These are phyloP conservation scores for Blennius ocellaris DNA, from an alignment of 2,113 vertebrate genomes.

Conservation along the genomic window DNA sequence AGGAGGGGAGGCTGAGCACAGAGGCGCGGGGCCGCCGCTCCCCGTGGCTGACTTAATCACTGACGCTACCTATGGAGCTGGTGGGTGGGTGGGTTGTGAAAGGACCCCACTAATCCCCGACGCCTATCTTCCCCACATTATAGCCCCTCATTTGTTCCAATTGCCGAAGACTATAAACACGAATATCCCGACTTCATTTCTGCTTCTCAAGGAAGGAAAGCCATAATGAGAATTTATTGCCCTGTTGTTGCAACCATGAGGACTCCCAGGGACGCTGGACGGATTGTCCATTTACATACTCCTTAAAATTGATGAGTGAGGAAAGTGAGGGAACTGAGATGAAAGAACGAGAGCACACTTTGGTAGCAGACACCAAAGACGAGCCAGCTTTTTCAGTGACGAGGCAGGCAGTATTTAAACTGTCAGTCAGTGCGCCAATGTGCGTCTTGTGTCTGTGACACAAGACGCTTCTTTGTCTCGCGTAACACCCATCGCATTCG, in stretches of 20 bases:
- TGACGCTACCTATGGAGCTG: conserved; percentile 53
- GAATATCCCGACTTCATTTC: conserved; percentile 67
- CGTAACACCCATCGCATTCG: conserved; percentile 45
- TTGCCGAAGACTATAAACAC: conserved; percentile 72
- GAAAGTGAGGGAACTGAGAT: conserved; percentile 57
- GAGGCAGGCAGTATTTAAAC: conserved; percentile 59
- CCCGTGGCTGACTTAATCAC: conserved; percentile 71
- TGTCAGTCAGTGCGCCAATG: conserved; percentile 37
- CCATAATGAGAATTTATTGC: conserved; percentile 80
- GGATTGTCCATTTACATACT: conserved; percentile 65
- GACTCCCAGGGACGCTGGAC: conserved; percentile 53
- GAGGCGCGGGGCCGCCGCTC: conserved; percentile 45
- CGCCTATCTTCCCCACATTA: conserved; percentile 58
- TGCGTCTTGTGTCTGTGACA: conserved; percentile 40
- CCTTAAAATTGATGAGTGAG: conserved; percentile 69
- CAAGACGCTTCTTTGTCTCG: conserved; percentile 48
- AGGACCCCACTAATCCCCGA: conserved; percentile 47
- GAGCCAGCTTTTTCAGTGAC: conserved; percentile 68
- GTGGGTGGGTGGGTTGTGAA: conserved; percentile 1
- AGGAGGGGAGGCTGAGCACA: conserved; percentile 45
- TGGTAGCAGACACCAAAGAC: conserved; percentile 38
- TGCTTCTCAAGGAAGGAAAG: conserved; percentile 57
- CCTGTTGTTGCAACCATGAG: conserved; percentile 47
- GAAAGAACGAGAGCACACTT: conserved; percentile 29
- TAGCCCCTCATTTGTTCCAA: conserved; percentile 75